Base-by-base conservation (phyloP, 2,888 invertebrate genomes). In the Mimumesa dahlbomi region DNA sequence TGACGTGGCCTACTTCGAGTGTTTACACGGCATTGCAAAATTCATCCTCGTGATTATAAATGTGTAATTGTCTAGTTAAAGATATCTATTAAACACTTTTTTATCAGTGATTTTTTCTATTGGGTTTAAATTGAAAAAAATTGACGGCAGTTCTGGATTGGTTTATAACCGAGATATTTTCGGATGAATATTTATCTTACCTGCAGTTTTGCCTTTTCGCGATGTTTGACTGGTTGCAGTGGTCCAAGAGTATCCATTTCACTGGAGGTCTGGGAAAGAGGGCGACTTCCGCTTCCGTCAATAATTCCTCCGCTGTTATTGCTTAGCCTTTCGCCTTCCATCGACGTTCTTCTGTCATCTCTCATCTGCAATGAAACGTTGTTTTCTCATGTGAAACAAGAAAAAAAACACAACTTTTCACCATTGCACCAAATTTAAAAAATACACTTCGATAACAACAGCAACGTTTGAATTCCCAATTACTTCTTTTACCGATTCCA, bases 251-350 rank as follows among this genome's bases (percentile, higher is more conserved):
- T 86, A 40, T 89, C 89, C 89, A 93, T 92, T 84, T 94, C 94
- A n/a, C 94, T 94, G 14, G 90, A 90, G 9, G 93, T 92, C 86
- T 94, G 93, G 64, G 94, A 94, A 85, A 94, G 91, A 3, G 94
- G 94, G 38, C 94, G 90, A 75, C 90, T 90, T 76, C 84, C 89
- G 67, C 78, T 84, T 45, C 83, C 87, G 66, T 92, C 92, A 73
- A 91, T 90, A 49, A 85, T 82, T 36, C 77, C 79, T 36, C 84
- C 85, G 43, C 87, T 88, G 48, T 84, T 88, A 18, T 81, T 83
- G 59, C 87, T 86, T 64, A 85, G 84, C 52, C 92, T 90, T 70
- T 92, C 92, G 77, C 92, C 92, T 61, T 92, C 92, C 62, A 91
- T 91, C 1, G 91, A 90, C 6, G 84, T 84, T 65, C 87, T 83